Conservation (phyloP, 1,140 invertebrate species). For the Adoxophyes honmai region DNA sequence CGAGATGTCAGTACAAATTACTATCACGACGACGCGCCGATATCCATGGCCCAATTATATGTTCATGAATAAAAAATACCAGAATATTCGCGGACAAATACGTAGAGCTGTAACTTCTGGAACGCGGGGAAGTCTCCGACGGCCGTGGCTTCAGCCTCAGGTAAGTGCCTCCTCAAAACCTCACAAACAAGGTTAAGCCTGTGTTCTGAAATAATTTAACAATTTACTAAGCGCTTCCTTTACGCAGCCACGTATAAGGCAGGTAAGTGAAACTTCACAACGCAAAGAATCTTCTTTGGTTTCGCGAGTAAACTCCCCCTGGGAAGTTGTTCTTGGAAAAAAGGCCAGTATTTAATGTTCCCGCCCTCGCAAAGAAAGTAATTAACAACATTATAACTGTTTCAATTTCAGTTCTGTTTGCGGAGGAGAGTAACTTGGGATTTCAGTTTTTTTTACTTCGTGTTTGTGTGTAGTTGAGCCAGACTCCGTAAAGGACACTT, state of each 20-base stretch:
- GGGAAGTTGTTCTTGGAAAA: not conserved
- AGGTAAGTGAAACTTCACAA: not conserved
- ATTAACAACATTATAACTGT: conserved; percentile 13
- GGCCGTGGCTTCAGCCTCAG: too few relatives aligned
- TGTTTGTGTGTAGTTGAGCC: not conserved
- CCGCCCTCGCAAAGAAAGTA: not conserved
- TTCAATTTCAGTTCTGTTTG: not conserved
- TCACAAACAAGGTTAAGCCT: not conserved
- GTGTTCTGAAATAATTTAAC: not conserved
- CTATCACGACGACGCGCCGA: too few relatives aligned
- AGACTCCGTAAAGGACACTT: not conserved
- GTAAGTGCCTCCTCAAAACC: too few relatives aligned
- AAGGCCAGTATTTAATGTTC: not conserved
- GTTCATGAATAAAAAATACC: too few relatives aligned
- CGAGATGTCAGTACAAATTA: too few relatives aligned
- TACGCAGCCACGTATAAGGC: not conserved
- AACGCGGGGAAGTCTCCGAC: too few relatives aligned
- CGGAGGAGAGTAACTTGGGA: not conserved
- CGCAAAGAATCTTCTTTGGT: not conserved
- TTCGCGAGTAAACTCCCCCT: not conserved
- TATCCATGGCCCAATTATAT: too few relatives aligned
- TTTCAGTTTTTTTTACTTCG: not conserved
- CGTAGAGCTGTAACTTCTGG: too few relatives aligned
- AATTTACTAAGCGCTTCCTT: not conserved
- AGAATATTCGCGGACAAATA: too few relatives aligned